Evolutionary conservation across 2,888 invertebrate species (phyloP).

Genomic region (Mechanitis mazaeus): DNA sequence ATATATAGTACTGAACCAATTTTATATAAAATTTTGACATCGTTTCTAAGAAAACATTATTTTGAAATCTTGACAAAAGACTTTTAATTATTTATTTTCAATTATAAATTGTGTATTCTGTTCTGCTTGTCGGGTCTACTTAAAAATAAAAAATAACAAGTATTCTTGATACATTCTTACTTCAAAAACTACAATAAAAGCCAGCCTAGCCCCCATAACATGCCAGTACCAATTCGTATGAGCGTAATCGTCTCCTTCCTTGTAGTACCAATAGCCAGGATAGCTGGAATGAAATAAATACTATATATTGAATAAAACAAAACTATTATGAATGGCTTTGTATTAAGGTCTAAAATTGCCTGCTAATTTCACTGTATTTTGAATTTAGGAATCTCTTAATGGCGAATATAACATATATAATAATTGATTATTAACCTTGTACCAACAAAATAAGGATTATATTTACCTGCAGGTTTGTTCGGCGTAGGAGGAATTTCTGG

Average conservation of each 20-base stretch:
- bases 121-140: too few relatives aligned
- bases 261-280: slow-evolving; percentile 86
- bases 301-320: not conserved
- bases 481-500: slow-evolving; percentile 59
- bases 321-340: too few relatives aligned
- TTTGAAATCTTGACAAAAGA: too few relatives aligned
- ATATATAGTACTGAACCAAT: too few relatives aligned
- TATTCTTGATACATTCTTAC: slow-evolving; percentile 60
- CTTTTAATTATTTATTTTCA: too few relatives aligned
- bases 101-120: too few relatives aligned
- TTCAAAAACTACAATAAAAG: slow-evolving; percentile 96
- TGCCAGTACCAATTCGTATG: slow-evolving; percentile 91
- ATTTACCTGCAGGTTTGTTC: slow-evolving; percentile 79
- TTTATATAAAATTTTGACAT: too few relatives aligned
- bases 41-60: too few relatives aligned
- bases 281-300: slow-evolving; percentile 75
- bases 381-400: too few relatives aligned
- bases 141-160: not conserved
- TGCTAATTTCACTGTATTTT: too few relatives aligned
- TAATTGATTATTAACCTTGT: not conserved
- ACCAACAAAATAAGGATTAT: not conserved
- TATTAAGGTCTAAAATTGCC: too few relatives aligned
- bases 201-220: slow-evolving; percentile 90
- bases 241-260: slow-evolving; percentile 73
- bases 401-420: not conserved